These are phyloP conservation scores for Eristalis intricaria DNA, from an alignment of 2,888 invertebrate genomes.

Conservation along the genomic window DNA sequence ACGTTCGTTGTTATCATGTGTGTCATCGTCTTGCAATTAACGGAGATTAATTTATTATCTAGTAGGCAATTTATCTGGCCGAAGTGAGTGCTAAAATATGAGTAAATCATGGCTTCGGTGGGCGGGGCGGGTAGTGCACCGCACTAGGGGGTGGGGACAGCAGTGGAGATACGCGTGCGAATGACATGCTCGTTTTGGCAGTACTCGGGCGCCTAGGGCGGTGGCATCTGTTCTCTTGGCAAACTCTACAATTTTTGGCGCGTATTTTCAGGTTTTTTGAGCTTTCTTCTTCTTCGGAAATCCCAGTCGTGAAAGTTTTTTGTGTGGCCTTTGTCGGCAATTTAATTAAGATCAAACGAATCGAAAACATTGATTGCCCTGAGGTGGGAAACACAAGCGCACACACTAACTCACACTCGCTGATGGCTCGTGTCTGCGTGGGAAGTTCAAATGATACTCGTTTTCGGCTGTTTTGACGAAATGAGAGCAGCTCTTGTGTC, in stretches of 20 bases:
- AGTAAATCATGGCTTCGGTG: conserved; percentile 49
- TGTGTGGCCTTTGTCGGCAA: conserved; percentile 8
- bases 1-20: conserved; percentile 54
- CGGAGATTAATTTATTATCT: conserved; percentile 71
- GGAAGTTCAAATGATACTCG: background rate
- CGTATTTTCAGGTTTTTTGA: background rate
- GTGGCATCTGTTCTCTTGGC: conserved; percentile 34
- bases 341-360: conserved; percentile 28
- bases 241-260: conserved; percentile 13
- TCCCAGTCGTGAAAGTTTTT: conserved; percentile 3
- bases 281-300: background rate
- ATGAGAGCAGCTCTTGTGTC: background rate
- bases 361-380: conserved; percentile 13
- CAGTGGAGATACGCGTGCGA: conserved; percentile 48
- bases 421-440: background rate
- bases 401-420: background rate
- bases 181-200: conserved; percentile 53
- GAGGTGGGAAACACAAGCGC: background rate
- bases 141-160: conserved; percentile 7
- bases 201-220: conserved; percentile 2
- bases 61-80: conserved; percentile 66
- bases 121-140: background rate
- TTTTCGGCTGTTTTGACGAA: background rate
- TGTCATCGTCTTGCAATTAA: conserved; percentile 64
- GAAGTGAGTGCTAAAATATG: conserved; percentile 67